Evolutionary conservation across 1,140 invertebrate genomes (phyloP).

Genomic region (Ceratoteleas bidentatus): DNA sequence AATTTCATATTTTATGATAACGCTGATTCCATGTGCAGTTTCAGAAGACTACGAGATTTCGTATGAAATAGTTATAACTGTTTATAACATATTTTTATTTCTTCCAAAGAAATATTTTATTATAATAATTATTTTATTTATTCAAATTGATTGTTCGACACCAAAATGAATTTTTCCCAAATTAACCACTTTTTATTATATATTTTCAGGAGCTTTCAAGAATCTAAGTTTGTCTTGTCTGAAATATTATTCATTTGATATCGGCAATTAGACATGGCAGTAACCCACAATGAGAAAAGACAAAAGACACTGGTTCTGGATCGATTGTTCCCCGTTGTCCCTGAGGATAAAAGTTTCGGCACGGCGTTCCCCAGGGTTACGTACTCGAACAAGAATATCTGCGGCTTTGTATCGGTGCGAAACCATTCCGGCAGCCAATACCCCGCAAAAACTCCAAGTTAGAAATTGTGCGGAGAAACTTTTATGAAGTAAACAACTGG

Average conservation of each 20-base stretch:
- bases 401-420: constrained; percentile 19
- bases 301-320: constrained; percentile 1
- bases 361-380: constrained; percentile 11
- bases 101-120: too few species aligned
- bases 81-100: too few species aligned
- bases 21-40: too few species aligned
- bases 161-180: too few species aligned
- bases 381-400: constrained; percentile 36
- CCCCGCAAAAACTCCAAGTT: constrained; percentile 40
- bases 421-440: constrained; percentile 20
- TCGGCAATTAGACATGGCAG: background rate
- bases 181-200: too few species aligned
- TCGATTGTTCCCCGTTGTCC: constrained; percentile 24
- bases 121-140: too few species aligned
- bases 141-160: too few species aligned
- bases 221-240: background rate
- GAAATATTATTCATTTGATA: background rate
- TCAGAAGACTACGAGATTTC: too few species aligned
- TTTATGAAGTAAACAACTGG: constrained; percentile 43
- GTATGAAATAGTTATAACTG: too few species aligned
- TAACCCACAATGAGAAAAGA: background rate
- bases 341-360: constrained; percentile 24
- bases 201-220: too few species aligned
- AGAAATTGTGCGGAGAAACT: constrained; percentile 33
- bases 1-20: too few species aligned